Base-by-base conservation (phyloP, 1,140 invertebrate genomes). In the Eurosta solidaginis region DNA sequence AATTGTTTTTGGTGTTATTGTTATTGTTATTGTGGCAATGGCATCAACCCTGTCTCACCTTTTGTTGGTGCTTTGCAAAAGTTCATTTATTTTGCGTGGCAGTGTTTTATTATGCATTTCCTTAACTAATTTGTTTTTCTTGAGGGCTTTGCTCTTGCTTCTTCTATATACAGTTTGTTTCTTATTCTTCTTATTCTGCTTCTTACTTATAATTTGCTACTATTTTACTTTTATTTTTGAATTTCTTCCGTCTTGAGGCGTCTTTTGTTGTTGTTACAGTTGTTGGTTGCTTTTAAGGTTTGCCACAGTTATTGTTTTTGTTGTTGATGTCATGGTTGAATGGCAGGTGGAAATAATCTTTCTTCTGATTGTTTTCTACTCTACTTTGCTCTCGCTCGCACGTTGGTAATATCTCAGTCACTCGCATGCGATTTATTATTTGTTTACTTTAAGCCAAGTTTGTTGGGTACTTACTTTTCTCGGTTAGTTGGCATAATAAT, bases 101-200 rank as follows among this genome's bases (percentile, higher is more conserved):
- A 68, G 59, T 68, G 59, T 68, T 68, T 68, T 68, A 68, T 68
- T 68, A 68, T 68, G 29, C 33, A 68, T 68, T 68, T 68, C 59
- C 59, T 68, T 68, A 68, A 68, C 59, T 68, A 68, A 68, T 68
- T 68, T 68, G 59, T 68, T 68, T 68, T 68, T 68, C 59, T 36
- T 40, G 59, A 68, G n/a, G 59, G 59, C 33, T 68, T n/a, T n/a
- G n/a, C n/a, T n/a, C n/a, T n/a, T n/a, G n/a, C n/a, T n/a, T n/a
- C n/a, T n/a, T n/a, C n/a, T n/a, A n/a, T n/a, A n/a, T n/a, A n/a
- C n/a, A n/a, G n/a, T n/a, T n/a, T n/a, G n/a, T n/a, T n/a, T 12
- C 12, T 59, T 3, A 17, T 59, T 33, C 27, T 68, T 68, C 9
- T 40, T 2, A 20, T 2, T 12, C 33, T 22, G 9, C 22, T 33